Evolutionary conservation across 2,113 vertebrate genomes (phyloP).

Genomic region (Eleginops maclovinus): DNA sequence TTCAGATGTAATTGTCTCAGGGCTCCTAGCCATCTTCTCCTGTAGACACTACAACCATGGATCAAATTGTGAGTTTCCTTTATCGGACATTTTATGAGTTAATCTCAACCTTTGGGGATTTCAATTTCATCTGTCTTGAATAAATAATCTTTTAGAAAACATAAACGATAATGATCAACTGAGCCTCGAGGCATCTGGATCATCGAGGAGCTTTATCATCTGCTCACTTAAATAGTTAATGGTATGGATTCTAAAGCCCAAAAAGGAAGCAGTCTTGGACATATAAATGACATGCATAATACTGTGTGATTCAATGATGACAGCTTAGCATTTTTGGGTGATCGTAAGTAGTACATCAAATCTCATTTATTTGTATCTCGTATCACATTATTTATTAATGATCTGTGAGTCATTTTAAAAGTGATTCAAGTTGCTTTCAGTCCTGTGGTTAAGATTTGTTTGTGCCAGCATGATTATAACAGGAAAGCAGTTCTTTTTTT

Average conservation of each 20-base stretch:
- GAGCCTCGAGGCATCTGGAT: neutral
- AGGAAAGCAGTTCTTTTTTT: neutral
- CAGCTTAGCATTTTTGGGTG: neutral
- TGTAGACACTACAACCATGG: conserved; percentile 1
- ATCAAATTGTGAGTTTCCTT: conserved; percentile 37
- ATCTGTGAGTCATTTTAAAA: neutral
- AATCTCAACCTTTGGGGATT: conserved; percentile 29
- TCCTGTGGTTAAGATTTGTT: conserved; percentile 3
- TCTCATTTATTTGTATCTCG: neutral
- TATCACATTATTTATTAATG: neutral
- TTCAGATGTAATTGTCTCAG: conserved; percentile 23
- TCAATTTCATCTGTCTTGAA: conserved; percentile 8
- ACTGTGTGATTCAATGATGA: neutral
- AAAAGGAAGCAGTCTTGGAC: neutral
- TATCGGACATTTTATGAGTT: conserved; percentile 6
- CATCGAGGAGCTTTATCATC: neutral
- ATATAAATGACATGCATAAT: neutral
- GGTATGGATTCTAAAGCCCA: neutral
- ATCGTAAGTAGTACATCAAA: neutral
- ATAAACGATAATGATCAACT: conserved; percentile 1
- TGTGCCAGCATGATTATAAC: neutral
- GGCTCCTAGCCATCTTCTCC: neutral
- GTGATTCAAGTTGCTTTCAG: neutral
- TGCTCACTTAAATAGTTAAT: neutral
- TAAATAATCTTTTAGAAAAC: conserved; percentile 8